Conservation (phyloP, 2,113 vertebrate species). For the Urocynchramus pylzowi region DNA sequence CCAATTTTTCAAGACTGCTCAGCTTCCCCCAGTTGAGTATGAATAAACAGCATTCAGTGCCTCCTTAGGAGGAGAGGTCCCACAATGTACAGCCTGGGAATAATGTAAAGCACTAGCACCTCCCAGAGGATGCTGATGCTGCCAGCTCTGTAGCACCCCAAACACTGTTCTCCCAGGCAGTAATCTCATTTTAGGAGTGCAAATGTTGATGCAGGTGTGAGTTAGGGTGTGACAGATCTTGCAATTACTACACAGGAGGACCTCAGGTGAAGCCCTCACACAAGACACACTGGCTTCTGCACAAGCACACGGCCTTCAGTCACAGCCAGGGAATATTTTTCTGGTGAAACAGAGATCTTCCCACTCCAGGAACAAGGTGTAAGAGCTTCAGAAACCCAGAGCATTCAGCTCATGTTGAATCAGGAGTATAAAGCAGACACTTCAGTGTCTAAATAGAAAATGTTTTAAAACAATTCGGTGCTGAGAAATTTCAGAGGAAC, state of each 20-base stretch:
- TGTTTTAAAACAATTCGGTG: neutral
- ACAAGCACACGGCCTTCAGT: neutral
- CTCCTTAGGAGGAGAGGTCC: neutral
- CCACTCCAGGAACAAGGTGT: neutral
- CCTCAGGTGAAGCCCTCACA: neutral
- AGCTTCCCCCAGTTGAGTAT: neutral
- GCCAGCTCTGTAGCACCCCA: neutral
- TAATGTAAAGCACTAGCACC: neutral
- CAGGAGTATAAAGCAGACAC: neutral
- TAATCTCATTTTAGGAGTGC: neutral
- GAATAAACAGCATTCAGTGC: neutral
- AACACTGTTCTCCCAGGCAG: neutral
- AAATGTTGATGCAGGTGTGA: neutral
- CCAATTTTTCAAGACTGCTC: neutral
- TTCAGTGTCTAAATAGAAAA: neutral
- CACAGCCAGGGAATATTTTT: neutral
- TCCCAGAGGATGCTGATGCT: slow-evolving; percentile 15
- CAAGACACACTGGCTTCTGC: neutral
- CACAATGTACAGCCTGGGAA: neutral
- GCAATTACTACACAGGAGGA: neutral
- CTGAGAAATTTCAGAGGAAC: neutral
- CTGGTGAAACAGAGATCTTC: neutral
- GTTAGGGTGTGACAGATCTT: neutral
- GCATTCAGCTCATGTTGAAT: neutral
- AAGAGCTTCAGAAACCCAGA: neutral